A percentile compares a stretch with the other conserved stretches of the same genome.
phyloP scores from a whole-genome alignment of 1,140 invertebrate genomes.

The Monomorium pharaonis region DNA sequence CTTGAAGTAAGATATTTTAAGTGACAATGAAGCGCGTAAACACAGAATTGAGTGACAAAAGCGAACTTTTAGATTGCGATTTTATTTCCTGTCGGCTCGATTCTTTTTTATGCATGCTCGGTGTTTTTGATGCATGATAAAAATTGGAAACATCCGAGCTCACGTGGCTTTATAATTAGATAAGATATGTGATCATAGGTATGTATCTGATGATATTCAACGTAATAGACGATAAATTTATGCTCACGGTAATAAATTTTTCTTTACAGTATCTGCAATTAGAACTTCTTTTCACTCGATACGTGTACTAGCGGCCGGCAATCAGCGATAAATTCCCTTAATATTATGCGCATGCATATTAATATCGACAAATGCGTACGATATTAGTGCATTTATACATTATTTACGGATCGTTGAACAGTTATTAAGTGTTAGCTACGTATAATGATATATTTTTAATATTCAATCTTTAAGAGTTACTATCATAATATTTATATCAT shows the following conservation, averaged over 20 bases:
- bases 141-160: too few relatives aligned
- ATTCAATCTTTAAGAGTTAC: not conserved
- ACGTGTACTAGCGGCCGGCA: not conserved
- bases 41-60: not conserved
- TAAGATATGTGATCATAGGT: not conserved
- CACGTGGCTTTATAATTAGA: not conserved
- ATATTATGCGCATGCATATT: not conserved
- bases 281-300: not conserved
- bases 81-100: not conserved
- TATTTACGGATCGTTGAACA: not conserved
- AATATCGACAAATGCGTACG: not conserved
- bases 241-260: not conserved
- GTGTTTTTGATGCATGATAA: not conserved
- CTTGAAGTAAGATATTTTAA: not conserved
- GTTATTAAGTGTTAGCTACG: not conserved
- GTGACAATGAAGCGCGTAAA: not conserved
- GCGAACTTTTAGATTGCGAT: not conserved
- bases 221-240: not conserved
- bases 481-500: slow-evolving; percentile 2
- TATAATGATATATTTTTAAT: not conserved
- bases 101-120: not conserved
- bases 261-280: not conserved
- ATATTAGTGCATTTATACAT: not conserved
- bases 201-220: not conserved
- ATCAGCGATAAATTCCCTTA: not conserved